phyloP scores from a whole-genome alignment of 1,140 invertebrate species.

The Octopus sinensis region DNA sequence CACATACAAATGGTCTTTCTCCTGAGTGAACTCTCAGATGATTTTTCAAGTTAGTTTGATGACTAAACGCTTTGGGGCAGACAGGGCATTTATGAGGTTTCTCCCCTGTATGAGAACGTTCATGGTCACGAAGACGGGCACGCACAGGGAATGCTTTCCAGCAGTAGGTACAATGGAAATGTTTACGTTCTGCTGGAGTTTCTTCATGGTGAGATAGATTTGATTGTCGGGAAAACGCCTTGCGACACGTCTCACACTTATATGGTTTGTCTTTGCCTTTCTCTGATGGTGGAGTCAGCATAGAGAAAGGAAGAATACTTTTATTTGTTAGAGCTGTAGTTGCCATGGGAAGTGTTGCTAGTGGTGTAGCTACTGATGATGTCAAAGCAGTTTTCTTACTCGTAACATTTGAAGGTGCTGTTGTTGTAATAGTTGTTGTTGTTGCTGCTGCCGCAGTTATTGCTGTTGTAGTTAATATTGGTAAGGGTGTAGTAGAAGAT shows the following conservation, averaged over 20 bases:
- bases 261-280: conserved; percentile 15
- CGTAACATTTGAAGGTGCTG: too few relatives aligned
- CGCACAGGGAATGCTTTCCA: conserved; percentile 17
- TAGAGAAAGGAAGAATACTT: too few relatives aligned
- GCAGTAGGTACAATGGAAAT: conserved; percentile 70
- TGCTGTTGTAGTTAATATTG: too few relatives aligned
- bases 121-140: conserved; percentile 82
- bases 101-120: conserved; percentile 55
- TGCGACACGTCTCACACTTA: conserved; percentile 62
- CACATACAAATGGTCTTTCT: conserved; percentile 53
- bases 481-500: too few relatives aligned
- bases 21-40: conserved; percentile 71
- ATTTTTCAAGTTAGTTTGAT: conserved; percentile 44
- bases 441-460: too few relatives aligned
- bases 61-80: conserved; percentile 45
- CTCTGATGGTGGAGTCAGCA: background rate
- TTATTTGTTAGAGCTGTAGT: too few relatives aligned
- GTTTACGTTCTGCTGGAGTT: background rate
- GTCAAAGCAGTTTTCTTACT: too few relatives aligned
- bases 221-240: conserved; percentile 34
- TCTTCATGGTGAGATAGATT: conserved; percentile 15
- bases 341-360: too few relatives aligned
- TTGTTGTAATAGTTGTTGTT: too few relatives aligned
- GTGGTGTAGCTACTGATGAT: too few relatives aligned
- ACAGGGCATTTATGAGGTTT: conserved; percentile 32